Percentiles rank a stretch among this genome's conserved stretches.
Conservation (phyloP, 2,113 vertebrate species). For the Lampris incognitus region DNA sequence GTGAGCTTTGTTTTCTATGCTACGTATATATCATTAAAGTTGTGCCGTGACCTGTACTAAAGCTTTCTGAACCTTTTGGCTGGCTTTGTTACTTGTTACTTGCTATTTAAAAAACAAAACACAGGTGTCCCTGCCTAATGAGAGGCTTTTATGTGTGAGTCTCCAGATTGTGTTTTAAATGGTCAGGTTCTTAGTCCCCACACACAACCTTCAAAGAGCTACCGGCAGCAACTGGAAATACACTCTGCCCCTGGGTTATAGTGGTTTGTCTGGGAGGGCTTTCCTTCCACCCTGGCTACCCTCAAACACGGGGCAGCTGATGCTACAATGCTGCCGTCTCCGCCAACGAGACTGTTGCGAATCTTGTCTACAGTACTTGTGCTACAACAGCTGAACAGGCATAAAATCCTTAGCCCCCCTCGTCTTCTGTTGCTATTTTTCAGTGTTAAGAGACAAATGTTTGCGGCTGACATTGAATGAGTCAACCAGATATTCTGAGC, state of each 20-base stretch:
- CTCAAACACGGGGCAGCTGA: slow-evolving; percentile 49
- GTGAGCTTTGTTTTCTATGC: neutral
- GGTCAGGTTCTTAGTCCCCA: slow-evolving; percentile 21
- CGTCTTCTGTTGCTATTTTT: slow-evolving; percentile 38
- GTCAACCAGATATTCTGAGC: slow-evolving; percentile 7
- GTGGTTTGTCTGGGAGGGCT: slow-evolving; percentile 25
- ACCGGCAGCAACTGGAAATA: slow-evolving; percentile 58
- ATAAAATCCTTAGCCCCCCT: slow-evolving; percentile 47
- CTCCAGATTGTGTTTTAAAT: slow-evolving; percentile 3
- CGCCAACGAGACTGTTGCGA: slow-evolving; percentile 29
- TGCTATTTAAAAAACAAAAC: slow-evolving; percentile 7
- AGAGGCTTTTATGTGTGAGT: slow-evolving; percentile 35
- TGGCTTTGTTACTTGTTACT: slow-evolving; percentile 15
- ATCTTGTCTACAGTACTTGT: slow-evolving; percentile 49
- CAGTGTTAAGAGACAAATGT: slow-evolving; percentile 34
- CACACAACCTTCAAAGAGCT: slow-evolving; percentile 48
- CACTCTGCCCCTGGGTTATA: slow-evolving; percentile 17
- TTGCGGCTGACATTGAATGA: neutral
- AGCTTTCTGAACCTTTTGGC: neutral
- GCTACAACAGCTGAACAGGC: slow-evolving; percentile 67
- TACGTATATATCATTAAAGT: slow-evolving; percentile 1
- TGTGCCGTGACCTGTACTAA: neutral
- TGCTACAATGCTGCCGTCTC: slow-evolving; percentile 41
- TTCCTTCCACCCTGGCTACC: slow-evolving; percentile 38
- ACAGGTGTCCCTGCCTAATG: slow-evolving; percentile 30